Base-by-base conservation (phyloP, 2,888 invertebrate species). In the Agrotis exclamationis region DNA sequence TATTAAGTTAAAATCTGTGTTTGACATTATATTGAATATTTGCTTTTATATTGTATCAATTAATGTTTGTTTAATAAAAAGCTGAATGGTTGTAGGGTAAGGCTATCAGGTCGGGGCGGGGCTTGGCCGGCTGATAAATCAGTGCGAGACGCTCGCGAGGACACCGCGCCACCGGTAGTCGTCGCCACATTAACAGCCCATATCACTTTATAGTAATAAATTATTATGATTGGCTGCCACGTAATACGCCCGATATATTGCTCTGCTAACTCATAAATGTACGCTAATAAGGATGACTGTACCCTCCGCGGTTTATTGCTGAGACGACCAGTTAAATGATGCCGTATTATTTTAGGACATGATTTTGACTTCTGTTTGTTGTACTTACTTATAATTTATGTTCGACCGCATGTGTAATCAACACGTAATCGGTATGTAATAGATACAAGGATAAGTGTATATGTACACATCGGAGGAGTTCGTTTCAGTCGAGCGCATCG, bases 141-240 rank as follows among this genome's bases (percentile, higher is more conserved):
- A 85, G 76, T 72, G 79, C 77, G 79, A 70, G 80, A 75, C 69
- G 66, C 59, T 24, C 56, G 65, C 76, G 70, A 70, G 82, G 68
- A 81, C 78, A 60, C n/a, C 44, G 51, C 48, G 60, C 47, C 71
- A 50, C 47, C 63, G 72, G 63, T 68, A 72, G 66, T 62, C 58
- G 71, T 81, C 72, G 58, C 65, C 58, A 70, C 66, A 87, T 87
- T 90, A 88, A 89, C 88, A 86, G 85, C 84, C 85, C 87, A 87
- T 91, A 90, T 90, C 88, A 87, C 84, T 90, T 87, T 88, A 91
- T 89, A 87, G 87, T 85, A 88, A 92, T 93, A 92, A 92, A 92
- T 92, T 88, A 90, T 88, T 85, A 87, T 87, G 90, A 93, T 92
- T 90, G 90, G 87, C 76, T 83, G 86, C 80, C 82, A 85, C 86